phyloP scores from a whole-genome alignment of 2,113 vertebrate species.

The Campylomormyrus numenius region DNA sequence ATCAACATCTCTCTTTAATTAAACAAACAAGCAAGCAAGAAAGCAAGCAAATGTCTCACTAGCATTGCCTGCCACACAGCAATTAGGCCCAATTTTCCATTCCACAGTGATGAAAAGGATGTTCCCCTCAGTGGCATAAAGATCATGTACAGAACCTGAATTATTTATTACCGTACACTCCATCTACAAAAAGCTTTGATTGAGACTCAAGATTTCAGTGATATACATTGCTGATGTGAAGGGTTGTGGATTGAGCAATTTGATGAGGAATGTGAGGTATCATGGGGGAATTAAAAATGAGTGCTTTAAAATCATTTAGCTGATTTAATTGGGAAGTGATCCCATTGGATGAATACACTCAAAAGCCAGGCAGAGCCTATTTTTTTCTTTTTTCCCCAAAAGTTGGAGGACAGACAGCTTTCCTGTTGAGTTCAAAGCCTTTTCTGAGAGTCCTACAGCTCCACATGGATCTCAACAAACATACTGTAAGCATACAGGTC shows the following conservation, averaged over 20 bases:
- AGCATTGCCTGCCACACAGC: neutral
- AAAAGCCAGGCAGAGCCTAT: conserved; percentile 31
- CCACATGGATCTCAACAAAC: conserved; percentile 45
- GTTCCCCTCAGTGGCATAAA: neutral
- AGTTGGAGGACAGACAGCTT: conserved; percentile 36
- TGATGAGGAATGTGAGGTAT: neutral
- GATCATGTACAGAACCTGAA: neutral
- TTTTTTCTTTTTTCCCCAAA: conserved; percentile 13
- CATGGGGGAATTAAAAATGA: conserved; percentile 36
- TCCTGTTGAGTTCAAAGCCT: conserved; percentile 45
- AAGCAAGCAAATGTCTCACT: neutral
- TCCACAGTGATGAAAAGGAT: neutral
- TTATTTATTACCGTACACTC: neutral
- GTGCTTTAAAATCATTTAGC: conserved; percentile 39
- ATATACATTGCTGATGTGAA: neutral
- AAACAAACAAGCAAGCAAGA: neutral
- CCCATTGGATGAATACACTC: conserved; percentile 45
- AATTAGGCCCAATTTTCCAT: neutral
- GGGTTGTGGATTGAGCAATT: neutral
- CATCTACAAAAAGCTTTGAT: neutral
- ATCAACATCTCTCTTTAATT: neutral
- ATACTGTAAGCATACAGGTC: conserved; percentile 50
- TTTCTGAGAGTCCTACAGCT: conserved; percentile 40
- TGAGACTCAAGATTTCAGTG: neutral
- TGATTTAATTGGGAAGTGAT: conserved; percentile 45